Conservation (phyloP, 2,113 vertebrate species). For the Pseudonaja textilis region DNA sequence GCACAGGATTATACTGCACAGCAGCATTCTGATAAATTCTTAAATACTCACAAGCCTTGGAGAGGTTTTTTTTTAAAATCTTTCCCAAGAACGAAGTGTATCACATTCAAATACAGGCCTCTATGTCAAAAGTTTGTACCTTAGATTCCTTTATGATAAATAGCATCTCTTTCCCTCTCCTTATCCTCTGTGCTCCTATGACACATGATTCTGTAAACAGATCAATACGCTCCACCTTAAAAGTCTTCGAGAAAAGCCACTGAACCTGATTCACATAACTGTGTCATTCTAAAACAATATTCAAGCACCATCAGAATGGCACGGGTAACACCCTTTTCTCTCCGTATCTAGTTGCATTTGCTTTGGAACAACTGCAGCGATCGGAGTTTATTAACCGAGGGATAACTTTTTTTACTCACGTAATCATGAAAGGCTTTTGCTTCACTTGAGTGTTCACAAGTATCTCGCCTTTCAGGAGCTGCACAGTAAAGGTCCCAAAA, state of each 20-base stretch:
- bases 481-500: constrained; percentile 99
- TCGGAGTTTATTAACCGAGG: constrained; percentile 62
- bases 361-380: constrained; percentile 37
- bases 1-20: background rate
- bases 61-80: background rate
- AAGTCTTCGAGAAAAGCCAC: constrained; percentile 56
- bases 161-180: background rate
- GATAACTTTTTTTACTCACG: constrained; percentile 85
- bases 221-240: constrained; percentile 43
- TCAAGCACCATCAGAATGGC: constrained; percentile 53
- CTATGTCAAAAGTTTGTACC: background rate
- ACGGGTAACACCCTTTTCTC: background rate
- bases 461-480: constrained; percentile 96
- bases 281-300: constrained; percentile 56
- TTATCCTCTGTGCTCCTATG: background rate
- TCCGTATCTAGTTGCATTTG: background rate
- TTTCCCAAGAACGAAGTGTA: background rate
- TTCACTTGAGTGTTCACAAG: constrained; percentile 99
- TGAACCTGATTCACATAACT: constrained; percentile 54
- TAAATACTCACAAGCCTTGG: background rate
- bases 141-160: background rate
- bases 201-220: constrained; percentile 38
- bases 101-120: background rate
- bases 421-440: constrained; percentile 99
- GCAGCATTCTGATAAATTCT: background rate